A percentile compares a stretch with the other conserved stretches of the same genome.
phyloP scores from a whole-genome alignment of 2,113 vertebrate species.

The Syngnathus floridae region DNA sequence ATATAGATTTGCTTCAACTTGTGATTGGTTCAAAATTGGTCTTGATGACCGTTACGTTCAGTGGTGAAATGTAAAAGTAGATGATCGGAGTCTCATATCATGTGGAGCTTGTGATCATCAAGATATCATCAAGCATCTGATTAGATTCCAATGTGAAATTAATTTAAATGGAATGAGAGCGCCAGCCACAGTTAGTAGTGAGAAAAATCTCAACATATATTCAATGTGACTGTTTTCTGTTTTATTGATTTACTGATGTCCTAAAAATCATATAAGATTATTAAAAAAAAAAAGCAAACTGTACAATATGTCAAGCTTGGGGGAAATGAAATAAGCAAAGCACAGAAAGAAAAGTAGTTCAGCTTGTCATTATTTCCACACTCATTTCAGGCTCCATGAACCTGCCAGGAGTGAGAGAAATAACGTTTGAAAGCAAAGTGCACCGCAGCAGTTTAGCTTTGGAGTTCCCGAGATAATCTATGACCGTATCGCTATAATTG shows the following conservation, averaged over 20 bases:
- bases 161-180: neutral
- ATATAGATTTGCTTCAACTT: too few relatives aligned
- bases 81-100: too few relatives aligned
- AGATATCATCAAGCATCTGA: neutral
- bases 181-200: neutral
- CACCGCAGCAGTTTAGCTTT: neutral
- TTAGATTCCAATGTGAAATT: neutral
- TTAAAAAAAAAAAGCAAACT: neutral
- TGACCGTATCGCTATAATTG: neutral
- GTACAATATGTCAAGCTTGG: neutral
- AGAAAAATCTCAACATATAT: neutral
- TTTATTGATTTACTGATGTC: neutral
- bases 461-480: neutral
- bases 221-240: neutral
- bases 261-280: too few relatives aligned
- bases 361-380: constrained; percentile 1
- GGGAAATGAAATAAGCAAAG: neutral
- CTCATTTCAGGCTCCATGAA: neutral
- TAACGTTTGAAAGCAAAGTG: neutral
- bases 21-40: too few relatives aligned
- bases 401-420: neutral
- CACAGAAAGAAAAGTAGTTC: constrained; percentile 9
- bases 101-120: too few relatives aligned
- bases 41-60: too few relatives aligned
- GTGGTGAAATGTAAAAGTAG: too few relatives aligned